Percentiles rank a stretch among this genome's conserved stretches.
Evolutionary conservation across 1,140 invertebrate genomes (phyloP).

Genomic region (Drosophila simulans): DNA sequence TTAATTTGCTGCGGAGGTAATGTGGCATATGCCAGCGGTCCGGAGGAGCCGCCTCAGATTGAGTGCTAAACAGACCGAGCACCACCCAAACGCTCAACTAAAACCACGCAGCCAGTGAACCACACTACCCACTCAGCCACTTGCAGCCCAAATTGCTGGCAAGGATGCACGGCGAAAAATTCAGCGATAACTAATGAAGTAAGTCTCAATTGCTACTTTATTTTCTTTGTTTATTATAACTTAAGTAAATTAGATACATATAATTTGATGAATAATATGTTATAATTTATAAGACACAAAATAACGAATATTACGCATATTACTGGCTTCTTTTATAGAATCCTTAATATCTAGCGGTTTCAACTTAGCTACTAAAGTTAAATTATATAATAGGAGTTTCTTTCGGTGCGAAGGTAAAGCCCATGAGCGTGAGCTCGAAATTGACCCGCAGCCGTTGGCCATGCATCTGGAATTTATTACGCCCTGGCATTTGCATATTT

Average conservation of each 20-base stretch:
- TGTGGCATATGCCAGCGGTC: conserved; percentile 66
- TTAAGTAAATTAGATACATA: no score
- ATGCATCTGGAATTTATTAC: conserved; percentile 70
- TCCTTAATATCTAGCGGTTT: no score
- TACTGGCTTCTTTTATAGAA: no score
- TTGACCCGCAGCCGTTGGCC: conserved; percentile 59
- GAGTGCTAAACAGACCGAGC: conserved; percentile 70
- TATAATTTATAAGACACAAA: no score
- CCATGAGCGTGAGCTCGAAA: conserved; percentile 50
- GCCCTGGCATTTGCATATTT: conserved; percentile 74
- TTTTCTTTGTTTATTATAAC: no score
- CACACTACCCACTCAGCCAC: conserved; percentile 9
- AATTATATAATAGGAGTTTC: background rate
- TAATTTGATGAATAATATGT: no score
- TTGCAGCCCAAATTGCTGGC: conserved; percentile 11
- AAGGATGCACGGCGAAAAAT: background rate
- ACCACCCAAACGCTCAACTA: conserved; percentile 14
- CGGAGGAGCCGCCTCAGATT: conserved; percentile 63
- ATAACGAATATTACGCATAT: no score
- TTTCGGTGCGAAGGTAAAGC: conserved; percentile 5
- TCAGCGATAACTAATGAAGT: background rate
- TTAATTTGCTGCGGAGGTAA: conserved; percentile 81
- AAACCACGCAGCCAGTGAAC: background rate
- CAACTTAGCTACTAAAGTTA: no score
- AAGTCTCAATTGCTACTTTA: no score